These are phyloP conservation scores for Hylyphantes graminicola DNA, from an alignment of 1,140 invertebrate genomes.

Conservation along the genomic window DNA sequence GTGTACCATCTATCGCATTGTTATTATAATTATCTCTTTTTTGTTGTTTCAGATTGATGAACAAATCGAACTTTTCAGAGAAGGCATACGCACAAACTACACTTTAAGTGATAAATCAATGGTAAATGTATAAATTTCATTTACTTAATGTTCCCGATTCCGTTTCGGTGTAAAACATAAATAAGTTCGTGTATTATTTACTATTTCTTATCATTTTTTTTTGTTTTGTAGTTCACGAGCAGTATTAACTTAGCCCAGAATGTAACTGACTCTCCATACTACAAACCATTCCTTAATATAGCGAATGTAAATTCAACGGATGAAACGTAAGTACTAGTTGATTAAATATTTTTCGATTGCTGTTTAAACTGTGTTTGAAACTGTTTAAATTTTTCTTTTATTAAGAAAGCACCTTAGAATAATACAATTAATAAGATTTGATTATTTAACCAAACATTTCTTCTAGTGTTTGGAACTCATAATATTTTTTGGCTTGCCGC, in stretches of 20 bases:
- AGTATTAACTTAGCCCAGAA: neutral
- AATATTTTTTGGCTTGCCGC: no score
- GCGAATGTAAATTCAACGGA: slow-evolving; percentile 54
- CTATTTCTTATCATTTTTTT: neutral
- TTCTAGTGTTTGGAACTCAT: no score
- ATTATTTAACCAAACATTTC: no score
- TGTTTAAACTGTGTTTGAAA: no score
- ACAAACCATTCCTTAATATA: slow-evolving; percentile 62
- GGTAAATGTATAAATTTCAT: slow-evolving; percentile 56
- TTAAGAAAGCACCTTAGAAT: no score
- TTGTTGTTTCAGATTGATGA: slow-evolving; percentile 61
- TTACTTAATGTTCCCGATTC: no score
- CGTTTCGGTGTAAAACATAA: no score
- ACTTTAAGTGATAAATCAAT: slow-evolving; percentile 63
- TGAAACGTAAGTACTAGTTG: slow-evolving; percentile 34
- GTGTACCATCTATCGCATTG: no score
- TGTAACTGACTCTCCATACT: slow-evolving; percentile 61
- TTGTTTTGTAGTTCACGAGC: neutral
- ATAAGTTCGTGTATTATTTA: no score
- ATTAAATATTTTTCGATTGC: neutral
- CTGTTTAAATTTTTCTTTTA: no score
- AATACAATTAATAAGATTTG: no score
- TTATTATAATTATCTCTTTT: no score
- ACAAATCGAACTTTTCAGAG: slow-evolving; percentile 63
- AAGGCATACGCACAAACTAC: slow-evolving; percentile 62